phyloP scores from a whole-genome alignment of 2,113 vertebrate genomes.

The Ginglymostoma cirratum region DNA sequence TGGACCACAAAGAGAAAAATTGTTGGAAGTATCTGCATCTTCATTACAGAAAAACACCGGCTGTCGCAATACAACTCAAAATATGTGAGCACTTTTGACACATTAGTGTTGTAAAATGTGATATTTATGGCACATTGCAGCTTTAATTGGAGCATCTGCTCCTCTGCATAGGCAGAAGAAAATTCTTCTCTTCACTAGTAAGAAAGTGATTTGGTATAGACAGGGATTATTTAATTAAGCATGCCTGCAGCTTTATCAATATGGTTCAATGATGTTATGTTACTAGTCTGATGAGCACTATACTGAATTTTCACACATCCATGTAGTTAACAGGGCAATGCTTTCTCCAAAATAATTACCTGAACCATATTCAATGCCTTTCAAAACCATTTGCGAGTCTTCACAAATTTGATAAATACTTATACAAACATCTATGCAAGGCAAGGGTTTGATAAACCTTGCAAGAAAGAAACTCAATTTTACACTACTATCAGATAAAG shows the following conservation, averaged over 20 bases:
- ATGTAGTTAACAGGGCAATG: background rate
- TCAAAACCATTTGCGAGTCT: background rate
- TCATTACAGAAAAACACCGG: background rate
- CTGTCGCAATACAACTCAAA: background rate
- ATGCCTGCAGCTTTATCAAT: background rate
- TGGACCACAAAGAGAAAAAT: background rate
- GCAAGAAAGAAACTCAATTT: background rate
- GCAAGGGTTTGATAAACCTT: background rate
- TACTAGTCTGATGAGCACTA: background rate
- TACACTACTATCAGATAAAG: background rate
- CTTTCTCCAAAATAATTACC: background rate
- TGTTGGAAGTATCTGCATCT: background rate
- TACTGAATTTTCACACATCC: background rate
- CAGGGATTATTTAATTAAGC: background rate
- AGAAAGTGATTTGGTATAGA: background rate
- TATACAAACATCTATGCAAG: background rate
- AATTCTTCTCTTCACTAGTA: background rate
- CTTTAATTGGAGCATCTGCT: slow-evolving; percentile 4
- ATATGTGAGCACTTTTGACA: background rate
- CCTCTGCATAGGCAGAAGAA: background rate
- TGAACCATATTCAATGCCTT: background rate
- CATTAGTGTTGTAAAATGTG: slow-evolving; percentile 30
- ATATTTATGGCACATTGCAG: slow-evolving; percentile 2
- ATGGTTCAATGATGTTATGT: background rate
- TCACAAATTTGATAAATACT: background rate